A percentile compares a stretch with the other conserved stretches of the same genome.
phyloP scores from a whole-genome alignment of 2,113 vertebrate species.

The Psittacus erithacus region DNA sequence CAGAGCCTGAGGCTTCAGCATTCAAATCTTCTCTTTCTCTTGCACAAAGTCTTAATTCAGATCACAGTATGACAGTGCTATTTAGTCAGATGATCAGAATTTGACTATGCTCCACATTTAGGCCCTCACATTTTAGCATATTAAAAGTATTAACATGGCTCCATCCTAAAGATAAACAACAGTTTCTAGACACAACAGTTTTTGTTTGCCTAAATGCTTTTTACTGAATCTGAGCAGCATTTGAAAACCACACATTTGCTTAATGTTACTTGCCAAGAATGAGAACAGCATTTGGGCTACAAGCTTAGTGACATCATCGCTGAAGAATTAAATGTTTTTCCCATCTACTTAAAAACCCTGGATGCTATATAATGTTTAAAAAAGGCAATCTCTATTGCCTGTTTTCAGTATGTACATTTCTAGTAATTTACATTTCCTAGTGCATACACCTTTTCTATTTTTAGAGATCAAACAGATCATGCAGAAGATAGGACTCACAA shows the following conservation, averaged over 20 bases:
- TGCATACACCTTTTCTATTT: not conserved
- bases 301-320: constrained; percentile 40
- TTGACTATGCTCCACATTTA: not conserved
- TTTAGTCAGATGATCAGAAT: constrained; percentile 1
- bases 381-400: not conserved
- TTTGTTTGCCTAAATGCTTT: constrained; percentile 47
- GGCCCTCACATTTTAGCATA: constrained; percentile 1
- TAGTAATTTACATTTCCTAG: not conserved
- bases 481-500: not conserved
- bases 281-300: constrained; percentile 59
- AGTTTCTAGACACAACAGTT: constrained; percentile 48
- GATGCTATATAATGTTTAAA: not conserved
- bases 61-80: not conserved
- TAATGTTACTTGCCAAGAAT: constrained; percentile 59
- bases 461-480: not conserved
- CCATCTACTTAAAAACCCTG: constrained; percentile 17
- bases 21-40: not conserved
- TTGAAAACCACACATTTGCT: constrained; percentile 56
- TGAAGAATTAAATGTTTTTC: constrained; percentile 39
- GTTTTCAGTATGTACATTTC: not conserved
- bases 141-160: constrained; percentile 60
- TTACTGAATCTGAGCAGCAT: constrained; percentile 38
- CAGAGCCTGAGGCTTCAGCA: not conserved
- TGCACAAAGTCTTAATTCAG: not conserved
- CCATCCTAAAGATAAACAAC: constrained; percentile 56